Evolutionary conservation across 1,140 invertebrate species (phyloP).

Genomic region (Eufriesea mexicana): DNA sequence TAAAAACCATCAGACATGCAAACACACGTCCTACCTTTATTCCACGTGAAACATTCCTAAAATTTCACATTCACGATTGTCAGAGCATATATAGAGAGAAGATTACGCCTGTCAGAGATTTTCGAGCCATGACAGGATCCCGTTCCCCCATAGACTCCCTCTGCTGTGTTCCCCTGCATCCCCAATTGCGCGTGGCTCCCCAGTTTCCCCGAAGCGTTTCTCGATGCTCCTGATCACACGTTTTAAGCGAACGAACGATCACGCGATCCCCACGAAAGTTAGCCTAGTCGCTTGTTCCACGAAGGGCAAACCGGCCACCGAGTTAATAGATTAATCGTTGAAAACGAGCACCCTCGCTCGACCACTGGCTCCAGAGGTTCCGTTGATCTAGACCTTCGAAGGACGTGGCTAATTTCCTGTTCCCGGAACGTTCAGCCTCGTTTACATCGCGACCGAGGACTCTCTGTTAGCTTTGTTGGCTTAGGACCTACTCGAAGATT

Average conservation of each 20-base stretch:
- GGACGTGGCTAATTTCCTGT: conserved; percentile 58
- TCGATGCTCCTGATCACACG: conserved; percentile 71
- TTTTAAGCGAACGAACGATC: conserved; percentile 71
- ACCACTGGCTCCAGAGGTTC: conserved; percentile 14
- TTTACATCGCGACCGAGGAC: conserved; percentile 32
- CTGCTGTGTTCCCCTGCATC: neutral
- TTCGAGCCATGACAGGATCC: conserved; percentile 41
- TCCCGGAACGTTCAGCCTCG: conserved; percentile 44
- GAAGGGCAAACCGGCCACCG: conserved; percentile 61
- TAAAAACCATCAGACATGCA: neutral
- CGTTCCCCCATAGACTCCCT: conserved; percentile 15
- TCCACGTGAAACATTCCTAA: too few species aligned
- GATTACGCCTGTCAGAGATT: conserved; percentile 27
- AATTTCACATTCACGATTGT: too few species aligned
- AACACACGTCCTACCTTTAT: neutral
- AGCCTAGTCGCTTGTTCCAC: conserved; percentile 22
- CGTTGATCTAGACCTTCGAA: conserved; percentile 70
- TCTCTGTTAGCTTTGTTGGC: too few species aligned
- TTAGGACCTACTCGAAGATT: too few species aligned
- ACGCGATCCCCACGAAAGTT: conserved; percentile 67
- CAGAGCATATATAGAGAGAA: too few species aligned
- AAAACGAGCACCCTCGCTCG: conserved; percentile 53
- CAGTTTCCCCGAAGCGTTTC: conserved; percentile 73
- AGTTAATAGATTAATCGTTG: conserved; percentile 73
- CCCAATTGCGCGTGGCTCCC: conserved; percentile 20